A percentile compares a stretch with the other conserved stretches of the same genome.
Evolutionary conservation across 2,888 invertebrate genomes (phyloP).

Genomic region (Actias luna): DNA sequence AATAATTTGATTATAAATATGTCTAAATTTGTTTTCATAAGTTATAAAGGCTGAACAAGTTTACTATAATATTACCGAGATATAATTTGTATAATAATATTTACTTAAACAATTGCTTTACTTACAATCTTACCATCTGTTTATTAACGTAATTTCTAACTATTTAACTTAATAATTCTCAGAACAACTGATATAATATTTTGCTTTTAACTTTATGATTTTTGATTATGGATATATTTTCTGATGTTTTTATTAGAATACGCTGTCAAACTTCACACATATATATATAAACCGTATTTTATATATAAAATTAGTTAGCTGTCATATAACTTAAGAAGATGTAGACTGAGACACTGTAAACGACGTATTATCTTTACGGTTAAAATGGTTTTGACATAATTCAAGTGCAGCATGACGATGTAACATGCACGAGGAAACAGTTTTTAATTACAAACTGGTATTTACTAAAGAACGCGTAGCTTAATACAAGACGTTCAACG

Average conservation of each 20-base stretch:
- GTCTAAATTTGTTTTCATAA: neutral
- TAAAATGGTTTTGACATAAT: constrained; percentile 27
- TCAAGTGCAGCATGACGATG: constrained; percentile 1
- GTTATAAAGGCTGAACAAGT: neutral
- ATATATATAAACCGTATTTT: too few relatives aligned
- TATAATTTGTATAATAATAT: neutral
- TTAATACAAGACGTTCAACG: neutral
- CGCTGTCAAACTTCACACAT: too few relatives aligned
- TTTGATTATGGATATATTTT: too few relatives aligned
- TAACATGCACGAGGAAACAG: neutral
- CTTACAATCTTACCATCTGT: too few relatives aligned
- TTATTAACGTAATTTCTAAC: too few relatives aligned
- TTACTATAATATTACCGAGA: neutral
- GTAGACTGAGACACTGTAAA: constrained; percentile 43
- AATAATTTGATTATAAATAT: neutral
- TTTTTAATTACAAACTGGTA: neutral
- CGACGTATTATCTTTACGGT: constrained; percentile 32
- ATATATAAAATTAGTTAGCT: too few relatives aligned
- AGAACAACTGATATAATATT: too few relatives aligned
- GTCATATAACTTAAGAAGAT: constrained; percentile 23
- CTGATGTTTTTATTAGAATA: too few relatives aligned
- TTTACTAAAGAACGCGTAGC: neutral
- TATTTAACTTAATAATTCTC: too few relatives aligned
- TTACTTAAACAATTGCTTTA: neutral
- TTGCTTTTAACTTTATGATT: too few relatives aligned